Evolutionary conservation across 2,797 vertebrate genomes (phyloP), one percentile per base, ranked within the genome.

Genomic region (Macrochelys suwanniensis): DNA sequence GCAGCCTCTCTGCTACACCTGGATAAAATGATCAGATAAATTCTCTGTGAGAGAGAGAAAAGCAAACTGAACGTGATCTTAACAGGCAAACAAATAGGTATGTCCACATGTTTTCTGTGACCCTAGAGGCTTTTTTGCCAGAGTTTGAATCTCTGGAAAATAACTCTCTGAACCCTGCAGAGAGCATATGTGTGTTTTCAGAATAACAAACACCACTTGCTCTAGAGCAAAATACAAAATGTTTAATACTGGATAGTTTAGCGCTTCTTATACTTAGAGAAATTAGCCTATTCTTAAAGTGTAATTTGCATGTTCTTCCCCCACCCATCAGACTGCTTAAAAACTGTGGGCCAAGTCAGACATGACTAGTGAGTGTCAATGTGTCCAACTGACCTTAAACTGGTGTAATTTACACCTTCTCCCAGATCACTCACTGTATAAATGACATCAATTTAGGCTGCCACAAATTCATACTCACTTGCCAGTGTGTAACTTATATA

Each of bases 11-110:
- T 89, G n/a, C 90, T 84, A 51, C 11, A 59, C 16, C 51, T 56
- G 42, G 50, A 71, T 95, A 89, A 95, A 87, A 71, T 37, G 13
- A 47, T 79, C 74, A 96, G 79, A 92, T 78, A n/a, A 81, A 90
- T 85, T 94, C 49, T 7, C 28, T 56, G 85, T 84, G 71, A 96
- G 93, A 87, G 79, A 87, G 74, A 87, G 49, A 71, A 93, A 79
- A n/a, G 83, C 81, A 95, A 91, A 56, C 59, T 56, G 31, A 80
- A 28, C 5, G 5, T 3, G 61, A 76, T 17, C 13, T 84, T 92
- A 50, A 59, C 17, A 93, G 45, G 53, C 9, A 87, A 96, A 94
- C 77, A 85, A 95, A 79, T 54, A 92, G 84, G 10, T 12, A 23
- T 88, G 51, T 86, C 37, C 71, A n/a, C 33, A 50, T 16, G 6